Conservation (phyloP, 2,888 invertebrate species). For the Nemurella pictetii region DNA sequence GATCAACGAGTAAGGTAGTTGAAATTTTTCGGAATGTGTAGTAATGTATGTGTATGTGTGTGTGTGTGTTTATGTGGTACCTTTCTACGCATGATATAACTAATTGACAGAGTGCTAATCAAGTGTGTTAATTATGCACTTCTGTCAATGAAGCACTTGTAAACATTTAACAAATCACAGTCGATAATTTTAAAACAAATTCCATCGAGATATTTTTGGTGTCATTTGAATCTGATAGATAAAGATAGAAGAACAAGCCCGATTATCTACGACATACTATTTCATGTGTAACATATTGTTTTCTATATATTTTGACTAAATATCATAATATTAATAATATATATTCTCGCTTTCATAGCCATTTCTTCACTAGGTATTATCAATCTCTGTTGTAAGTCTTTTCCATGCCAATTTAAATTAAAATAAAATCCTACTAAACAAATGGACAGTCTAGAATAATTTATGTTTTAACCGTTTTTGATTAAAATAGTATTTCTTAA, state of each 20-base stretch:
- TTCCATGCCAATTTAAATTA: background rate
- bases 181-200: constrained; percentile 18
- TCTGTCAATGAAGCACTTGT: constrained; percentile 10
- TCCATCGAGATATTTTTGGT: constrained; percentile 19
- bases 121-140: background rate
- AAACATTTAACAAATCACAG: constrained; percentile 22
- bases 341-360: background rate
- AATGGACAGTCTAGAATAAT: background rate
- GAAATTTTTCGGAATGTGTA: background rate
- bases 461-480: background rate
- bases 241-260: background rate
- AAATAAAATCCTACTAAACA: background rate
- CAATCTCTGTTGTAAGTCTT: background rate
- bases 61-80: background rate
- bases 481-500: constrained; percentile 16
- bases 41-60: background rate
- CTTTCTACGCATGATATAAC: background rate
- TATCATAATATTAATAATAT: background rate
- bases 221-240: background rate
- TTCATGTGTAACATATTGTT: background rate
- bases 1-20: background rate
- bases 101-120: background rate
- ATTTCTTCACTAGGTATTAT: background rate
- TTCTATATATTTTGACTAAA: background rate
- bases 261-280: background rate